Conservation (phyloP, 1,140 invertebrate species). For the Bombus turneri region DNA sequence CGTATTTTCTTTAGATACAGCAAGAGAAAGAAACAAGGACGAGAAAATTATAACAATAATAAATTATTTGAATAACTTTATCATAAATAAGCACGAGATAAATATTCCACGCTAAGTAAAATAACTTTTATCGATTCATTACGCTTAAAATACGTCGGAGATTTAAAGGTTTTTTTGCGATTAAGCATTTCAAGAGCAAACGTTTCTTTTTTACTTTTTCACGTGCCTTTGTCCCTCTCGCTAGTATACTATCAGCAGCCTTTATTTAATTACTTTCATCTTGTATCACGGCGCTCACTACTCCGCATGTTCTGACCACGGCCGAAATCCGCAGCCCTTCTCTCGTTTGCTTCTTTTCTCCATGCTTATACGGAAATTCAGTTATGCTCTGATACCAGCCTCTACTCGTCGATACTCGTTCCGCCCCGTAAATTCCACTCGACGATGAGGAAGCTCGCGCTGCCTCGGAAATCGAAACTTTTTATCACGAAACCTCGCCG, state of each 20-base stretch:
- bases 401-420: conserved; percentile 27
- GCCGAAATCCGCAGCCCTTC: neutral
- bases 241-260: neutral
- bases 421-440: conserved; percentile 10
- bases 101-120: no score
- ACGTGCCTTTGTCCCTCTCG: neutral
- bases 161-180: neutral
- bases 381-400: conserved; percentile 5
- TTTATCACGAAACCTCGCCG: neutral
- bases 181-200: neutral
- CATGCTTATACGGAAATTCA: neutral
- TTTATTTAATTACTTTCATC: conserved; percentile 10
- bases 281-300: neutral
- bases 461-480: neutral
- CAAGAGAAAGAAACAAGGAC: no score
- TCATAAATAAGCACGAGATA: no score
- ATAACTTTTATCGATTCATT: no score
- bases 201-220: neutral
- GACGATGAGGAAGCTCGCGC: no score
- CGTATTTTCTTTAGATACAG: no score
- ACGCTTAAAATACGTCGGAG: no score
- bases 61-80: no score
- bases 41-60: no score
- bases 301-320: neutral
- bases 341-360: neutral